Conservation (phyloP, 2,888 invertebrate species). For the Smittia aterrima region DNA sequence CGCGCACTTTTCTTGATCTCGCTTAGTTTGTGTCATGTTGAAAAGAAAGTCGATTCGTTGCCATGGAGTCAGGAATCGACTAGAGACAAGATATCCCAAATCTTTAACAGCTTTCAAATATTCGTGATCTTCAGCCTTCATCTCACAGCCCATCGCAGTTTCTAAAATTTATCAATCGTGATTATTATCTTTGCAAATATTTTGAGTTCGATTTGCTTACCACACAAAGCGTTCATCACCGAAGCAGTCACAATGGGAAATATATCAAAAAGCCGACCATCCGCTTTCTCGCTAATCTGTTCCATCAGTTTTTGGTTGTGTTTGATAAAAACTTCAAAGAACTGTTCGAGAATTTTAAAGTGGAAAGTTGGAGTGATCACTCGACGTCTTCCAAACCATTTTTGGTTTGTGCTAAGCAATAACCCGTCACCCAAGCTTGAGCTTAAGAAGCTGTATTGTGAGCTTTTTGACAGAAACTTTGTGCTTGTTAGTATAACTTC, state of each 20-base stretch:
- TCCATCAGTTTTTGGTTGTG: constrained; percentile 60
- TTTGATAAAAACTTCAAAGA: constrained; percentile 66
- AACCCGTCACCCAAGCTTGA: constrained; percentile 50
- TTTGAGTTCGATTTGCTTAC: constrained; percentile 47
- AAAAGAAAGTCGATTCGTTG: constrained; percentile 49
- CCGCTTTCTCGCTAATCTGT: constrained; percentile 56
- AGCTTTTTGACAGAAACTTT: constrained; percentile 48
- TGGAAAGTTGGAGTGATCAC: constrained; percentile 77
- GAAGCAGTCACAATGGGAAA: constrained; percentile 61
- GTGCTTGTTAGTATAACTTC: constrained; percentile 52
- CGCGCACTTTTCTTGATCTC: constrained; percentile 45
- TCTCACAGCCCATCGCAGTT: constrained; percentile 76
- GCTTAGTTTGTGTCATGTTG: constrained; percentile 47
- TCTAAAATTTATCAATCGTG: constrained; percentile 56
- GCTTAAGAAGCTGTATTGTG: constrained; percentile 47
- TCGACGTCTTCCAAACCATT: constrained; percentile 68
- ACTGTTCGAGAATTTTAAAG: constrained; percentile 72
- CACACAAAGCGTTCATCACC: constrained; percentile 60
- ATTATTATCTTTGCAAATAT: too few relatives aligned
- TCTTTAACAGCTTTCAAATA: constrained; percentile 66
- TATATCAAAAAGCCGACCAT: constrained; percentile 57
- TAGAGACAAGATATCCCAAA: not conserved
- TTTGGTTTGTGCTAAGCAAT: constrained; percentile 49
- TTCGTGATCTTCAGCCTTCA: constrained; percentile 68
- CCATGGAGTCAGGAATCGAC: constrained; percentile 43